Conservation (phyloP, 1,140 invertebrate genomes). For the Dinoponera quadriceps region DNA sequence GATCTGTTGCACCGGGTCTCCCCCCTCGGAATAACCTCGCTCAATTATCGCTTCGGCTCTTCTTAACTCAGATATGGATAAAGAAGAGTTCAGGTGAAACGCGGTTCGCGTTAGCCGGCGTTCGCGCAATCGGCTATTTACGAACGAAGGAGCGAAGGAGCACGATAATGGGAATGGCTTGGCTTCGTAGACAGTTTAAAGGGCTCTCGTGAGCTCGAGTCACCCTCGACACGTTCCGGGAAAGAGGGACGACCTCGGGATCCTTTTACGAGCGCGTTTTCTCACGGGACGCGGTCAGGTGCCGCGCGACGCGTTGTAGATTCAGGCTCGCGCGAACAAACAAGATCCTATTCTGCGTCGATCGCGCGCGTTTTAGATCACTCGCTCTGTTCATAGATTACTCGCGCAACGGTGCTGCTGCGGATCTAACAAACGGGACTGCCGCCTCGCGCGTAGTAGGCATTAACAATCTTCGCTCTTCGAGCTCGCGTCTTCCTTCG, state of each 20-base stretch:
- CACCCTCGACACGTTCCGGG: constrained; percentile 57
- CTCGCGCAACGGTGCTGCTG: not conserved
- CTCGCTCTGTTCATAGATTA: not conserved
- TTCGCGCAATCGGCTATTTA: constrained; percentile 78
- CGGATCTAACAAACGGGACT: not conserved
- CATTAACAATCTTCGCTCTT: not conserved
- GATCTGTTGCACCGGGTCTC: not conserved
- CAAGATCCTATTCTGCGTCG: constrained; percentile 8
- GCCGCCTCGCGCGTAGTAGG: not conserved
- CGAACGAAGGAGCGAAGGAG: constrained; percentile 80
- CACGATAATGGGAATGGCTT: constrained; percentile 78
- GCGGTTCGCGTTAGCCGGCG: not conserved
- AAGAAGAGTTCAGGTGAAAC: not conserved
- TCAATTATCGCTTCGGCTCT: not conserved
- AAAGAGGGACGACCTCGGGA: constrained; percentile 25
- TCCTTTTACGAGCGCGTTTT: constrained; percentile 44
- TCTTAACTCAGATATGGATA: not conserved
- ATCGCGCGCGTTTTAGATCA: not conserved
- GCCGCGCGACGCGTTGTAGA: constrained; percentile 1
- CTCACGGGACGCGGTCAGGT: constrained; percentile 20
- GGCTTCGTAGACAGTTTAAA: constrained; percentile 76
- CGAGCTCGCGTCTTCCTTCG: too few relatives aligned
- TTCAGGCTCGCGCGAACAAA: not conserved
- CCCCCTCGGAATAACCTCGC: not conserved
- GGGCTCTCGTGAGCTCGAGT: constrained; percentile 78